These are phyloP conservation scores for Tragelaphus strepsiceros DNA, from an alignment of 2,113 vertebrate species.

Conservation along the genomic window DNA sequence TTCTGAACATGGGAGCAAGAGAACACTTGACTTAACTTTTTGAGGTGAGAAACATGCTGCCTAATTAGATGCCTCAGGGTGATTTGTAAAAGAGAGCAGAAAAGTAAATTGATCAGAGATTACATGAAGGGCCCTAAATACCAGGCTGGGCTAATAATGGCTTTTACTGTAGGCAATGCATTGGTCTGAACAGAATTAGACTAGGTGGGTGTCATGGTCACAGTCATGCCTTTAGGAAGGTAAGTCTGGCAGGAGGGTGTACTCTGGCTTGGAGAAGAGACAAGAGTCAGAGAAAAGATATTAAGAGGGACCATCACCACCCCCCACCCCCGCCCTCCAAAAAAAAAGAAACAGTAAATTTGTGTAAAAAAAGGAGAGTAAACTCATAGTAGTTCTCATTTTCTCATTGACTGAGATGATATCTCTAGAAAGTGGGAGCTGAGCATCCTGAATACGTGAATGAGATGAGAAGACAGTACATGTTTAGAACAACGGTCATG, in stretches of 20 bases:
- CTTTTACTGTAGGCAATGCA: not conserved
- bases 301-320: not conserved
- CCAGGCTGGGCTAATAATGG: not conserved
- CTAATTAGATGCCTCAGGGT: not conserved
- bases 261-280: not conserved
- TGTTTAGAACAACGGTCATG: not conserved
- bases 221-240: not conserved
- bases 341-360: not conserved
- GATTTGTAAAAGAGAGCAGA: not conserved
- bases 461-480: not conserved
- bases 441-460: not conserved
- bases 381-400: not conserved
- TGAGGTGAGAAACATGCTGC: not conserved
- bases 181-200: not conserved
- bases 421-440: not conserved
- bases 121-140: not conserved
- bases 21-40: not conserved
- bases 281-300: not conserved
- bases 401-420: not conserved
- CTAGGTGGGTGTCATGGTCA: not conserved
- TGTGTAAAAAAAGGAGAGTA: not conserved
- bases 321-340: accelerated
- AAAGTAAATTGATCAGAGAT: not conserved
- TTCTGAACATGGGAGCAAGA: not conserved
- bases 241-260: not conserved